Base-by-base conservation (phyloP, 2,888 invertebrate species). In the Rhamphomyia laevipes region DNA sequence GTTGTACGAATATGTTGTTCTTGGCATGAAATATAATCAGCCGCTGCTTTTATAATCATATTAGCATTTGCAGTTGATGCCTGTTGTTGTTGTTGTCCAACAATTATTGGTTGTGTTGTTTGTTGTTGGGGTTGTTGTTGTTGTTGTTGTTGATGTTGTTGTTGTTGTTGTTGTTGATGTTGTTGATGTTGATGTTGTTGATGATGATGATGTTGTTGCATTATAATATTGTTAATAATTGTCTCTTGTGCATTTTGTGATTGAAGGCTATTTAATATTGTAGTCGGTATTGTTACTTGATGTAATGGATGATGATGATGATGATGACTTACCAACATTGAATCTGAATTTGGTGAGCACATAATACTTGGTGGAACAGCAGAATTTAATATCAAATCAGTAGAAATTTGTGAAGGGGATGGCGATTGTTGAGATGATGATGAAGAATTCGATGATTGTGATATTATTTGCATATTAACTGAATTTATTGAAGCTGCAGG, bases 41-140 rank as follows among this genome's bases (percentile, higher is more conserved):
- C 82, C 0, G 83, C 82, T 7, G 85, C 85, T 63, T 82, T 82
- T 47, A 85, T 73, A 42, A 86, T 76, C 76, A 86, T 82, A n/a
- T 81, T 81, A 53, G 68, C 66, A 56, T 85, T 84, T 57, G 66
- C 67, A 13, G 66, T 65, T 2, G 68, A 62, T 21, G 67, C 61
- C 1, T 67, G 59, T 23, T 66, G 68, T 30, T 66, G 66, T 0
- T 64, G 61, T 31, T 66, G 54, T n/a, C n/a, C n/a, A n/a, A n/a
- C 65, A 49, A 63, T 40, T 57, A 55, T 13, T 56, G 45, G 12
- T 46, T 51, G 42, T 46, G 53, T 5, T 54, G 46, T 5, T 53
- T 55, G 51, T 33, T 44, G 43, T 43, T 49, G 52, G 23, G 46
- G 52, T 49, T 45, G 54, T 40, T 57, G 56, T 13, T 56, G 45